Evolutionary conservation across 2,888 invertebrate genomes (phyloP).

Genomic region (Drosophila greeni): DNA sequence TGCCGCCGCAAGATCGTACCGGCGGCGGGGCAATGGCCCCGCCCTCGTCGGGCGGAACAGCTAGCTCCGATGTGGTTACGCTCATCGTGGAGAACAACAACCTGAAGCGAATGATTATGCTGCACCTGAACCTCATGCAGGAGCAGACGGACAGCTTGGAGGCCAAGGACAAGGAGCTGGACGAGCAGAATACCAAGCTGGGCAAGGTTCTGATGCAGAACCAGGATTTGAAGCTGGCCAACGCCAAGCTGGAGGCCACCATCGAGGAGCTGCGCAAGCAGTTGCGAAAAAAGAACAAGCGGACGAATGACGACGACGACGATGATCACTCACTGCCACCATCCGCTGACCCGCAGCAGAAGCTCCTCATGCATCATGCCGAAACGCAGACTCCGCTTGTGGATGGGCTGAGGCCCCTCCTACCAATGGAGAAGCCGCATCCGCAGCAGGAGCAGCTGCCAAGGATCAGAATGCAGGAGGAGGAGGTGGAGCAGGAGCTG

Average conservation of each 20-base stretch:
- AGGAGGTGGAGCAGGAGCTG: not conserved
- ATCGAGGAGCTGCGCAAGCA: slow-evolving; percentile 65
- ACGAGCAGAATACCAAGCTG: slow-evolving; percentile 87
- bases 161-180: slow-evolving; percentile 88
- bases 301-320: slow-evolving; percentile 43
- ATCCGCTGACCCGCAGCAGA: slow-evolving; percentile 50
- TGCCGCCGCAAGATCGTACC: not conserved
- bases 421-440: not conserved
- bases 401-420: slow-evolving; percentile 6
- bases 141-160: slow-evolving; percentile 91
- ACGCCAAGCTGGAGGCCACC: slow-evolving; percentile 62
- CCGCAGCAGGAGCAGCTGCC: slow-evolving; percentile 3
- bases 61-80: slow-evolving; percentile 67
- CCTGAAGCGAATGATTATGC: slow-evolving; percentile 86
- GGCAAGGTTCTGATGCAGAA: slow-evolving; percentile 83
- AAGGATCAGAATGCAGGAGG: not conserved
- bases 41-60: slow-evolving; percentile 16
- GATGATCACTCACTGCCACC: slow-evolving; percentile 53
- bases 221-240: slow-evolving; percentile 80
- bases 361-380: slow-evolving; percentile 52
- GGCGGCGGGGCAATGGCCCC: slow-evolving; percentile 41
- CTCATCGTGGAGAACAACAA: slow-evolving; percentile 78
- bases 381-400: slow-evolving; percentile 49
- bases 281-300: slow-evolving; percentile 53
- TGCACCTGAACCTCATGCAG: slow-evolving; percentile 92